Base-by-base conservation (phyloP, 1,140 invertebrate species). In the Nymphalis io region DNA sequence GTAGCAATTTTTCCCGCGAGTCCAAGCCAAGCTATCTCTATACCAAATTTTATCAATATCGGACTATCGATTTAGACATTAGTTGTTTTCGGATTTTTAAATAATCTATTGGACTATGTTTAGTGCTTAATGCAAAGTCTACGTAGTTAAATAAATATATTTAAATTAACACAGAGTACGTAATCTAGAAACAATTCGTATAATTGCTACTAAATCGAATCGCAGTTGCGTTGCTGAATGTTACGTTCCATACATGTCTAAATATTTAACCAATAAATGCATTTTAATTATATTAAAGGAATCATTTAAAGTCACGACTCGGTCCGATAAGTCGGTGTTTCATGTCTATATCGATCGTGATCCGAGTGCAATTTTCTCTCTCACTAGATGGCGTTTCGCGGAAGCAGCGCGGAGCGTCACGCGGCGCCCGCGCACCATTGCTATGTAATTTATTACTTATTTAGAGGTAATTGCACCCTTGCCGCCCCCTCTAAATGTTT, bases 391-490 rank as follows among this genome's bases (percentile, higher is more conserved):
- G 80, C 80, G 80, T 78, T 89, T 87, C 87, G 83, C 76, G 81
- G 87, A 89, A 89, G 74, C 80, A 61, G 73, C 71, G 69, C 48
- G 16, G 69, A 42, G 46, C 80, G 79, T 85, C 84, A 87, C 84
- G 84, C 81, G 77, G 79, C 77, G 78, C 84, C 71, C 73, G 82
- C 81, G 76, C 82, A 78, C 68, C 74, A 77, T 81, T 79, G 72
- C 75, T 81, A 68, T 81, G 74, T 85, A 84, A 88, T 88, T 87
- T 88, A 87, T 88, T 82, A 76, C 73, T 82, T 84, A 89, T 88
- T 87, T 87, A 79, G 62, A 70, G 67, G 87, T 89, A 89, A 89
- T 89, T 87, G 85, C 75, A 85, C 79, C 81, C 71, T 84, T 74
- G 63, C 79, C 78, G 82, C 78, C 77, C 80, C 77, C 51, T 59